Conservation (phyloP, 2,888 invertebrate species). For the Troides aeacus region DNA sequence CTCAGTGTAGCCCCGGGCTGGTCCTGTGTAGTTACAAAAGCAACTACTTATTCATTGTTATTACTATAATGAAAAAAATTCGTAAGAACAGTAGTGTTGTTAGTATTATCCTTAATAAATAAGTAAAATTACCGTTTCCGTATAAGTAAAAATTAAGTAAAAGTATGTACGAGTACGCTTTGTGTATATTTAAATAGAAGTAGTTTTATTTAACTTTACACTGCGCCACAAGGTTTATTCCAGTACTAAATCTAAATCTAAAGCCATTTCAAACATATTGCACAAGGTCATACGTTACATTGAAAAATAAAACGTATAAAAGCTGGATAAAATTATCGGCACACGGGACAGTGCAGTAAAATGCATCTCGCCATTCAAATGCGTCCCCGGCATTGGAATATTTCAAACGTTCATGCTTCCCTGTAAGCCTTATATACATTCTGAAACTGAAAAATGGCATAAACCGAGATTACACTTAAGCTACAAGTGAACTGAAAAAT, state of each 20-base stretch:
- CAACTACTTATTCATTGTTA: too few species aligned
- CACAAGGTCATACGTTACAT: slow-evolving; percentile 48
- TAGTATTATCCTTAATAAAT: too few species aligned
- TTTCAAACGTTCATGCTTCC: slow-evolving; percentile 14
- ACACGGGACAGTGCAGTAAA: slow-evolving; percentile 38
- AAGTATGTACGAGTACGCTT: too few species aligned
- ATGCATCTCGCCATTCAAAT: slow-evolving; percentile 30
- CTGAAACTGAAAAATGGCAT: neutral
- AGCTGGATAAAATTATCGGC: slow-evolving; percentile 41
- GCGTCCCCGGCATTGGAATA: slow-evolving; percentile 19
- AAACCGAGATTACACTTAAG: neutral
- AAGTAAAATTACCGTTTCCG: too few species aligned
- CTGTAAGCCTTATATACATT: slow-evolving; percentile 19
- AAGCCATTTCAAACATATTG: slow-evolving; percentile 42
- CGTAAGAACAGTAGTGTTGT: too few species aligned
- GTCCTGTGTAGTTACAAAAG: too few species aligned
- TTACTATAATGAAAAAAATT: too few species aligned
- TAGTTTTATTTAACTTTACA: neutral
- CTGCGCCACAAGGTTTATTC: neutral
- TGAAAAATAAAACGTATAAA: slow-evolving; percentile 43
- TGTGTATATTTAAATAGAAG: too few species aligned
- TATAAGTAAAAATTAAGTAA: too few species aligned
- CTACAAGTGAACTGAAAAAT: neutral
- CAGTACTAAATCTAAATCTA: neutral
- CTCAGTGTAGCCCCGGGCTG: too few species aligned